Conservation (phyloP, 1,140 invertebrate species). For the Euura saliciscinereae region DNA sequence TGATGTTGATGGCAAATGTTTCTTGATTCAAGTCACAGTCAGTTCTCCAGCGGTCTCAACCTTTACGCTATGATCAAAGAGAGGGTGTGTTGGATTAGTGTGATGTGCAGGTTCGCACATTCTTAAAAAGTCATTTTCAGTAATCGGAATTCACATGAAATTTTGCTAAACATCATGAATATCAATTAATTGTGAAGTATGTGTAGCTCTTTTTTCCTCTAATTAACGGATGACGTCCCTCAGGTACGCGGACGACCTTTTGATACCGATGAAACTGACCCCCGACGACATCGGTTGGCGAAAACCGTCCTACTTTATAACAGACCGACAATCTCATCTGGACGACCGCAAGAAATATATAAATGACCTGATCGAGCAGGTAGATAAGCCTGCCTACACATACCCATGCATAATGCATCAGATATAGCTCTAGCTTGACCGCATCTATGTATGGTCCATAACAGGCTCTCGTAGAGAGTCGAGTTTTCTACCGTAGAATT, state of each 20-base stretch:
- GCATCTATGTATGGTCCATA: not conserved
- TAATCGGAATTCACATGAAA: too few relatives aligned
- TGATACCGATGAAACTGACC: constrained; percentile 64
- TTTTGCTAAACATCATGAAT: too few relatives aligned
- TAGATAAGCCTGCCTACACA: not conserved
- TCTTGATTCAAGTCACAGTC: too few relatives aligned
- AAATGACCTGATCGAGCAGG: constrained; percentile 27
- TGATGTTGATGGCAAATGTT: not conserved
- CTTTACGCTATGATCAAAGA: not conserved
- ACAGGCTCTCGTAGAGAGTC: too few relatives aligned
- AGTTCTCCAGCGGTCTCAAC: not conserved
- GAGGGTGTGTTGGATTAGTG: too few relatives aligned
- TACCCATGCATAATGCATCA: not conserved
- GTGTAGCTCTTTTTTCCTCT: too few relatives aligned
- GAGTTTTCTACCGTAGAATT: too few relatives aligned
- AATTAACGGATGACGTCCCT: not conserved
- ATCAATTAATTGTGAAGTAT: too few relatives aligned
- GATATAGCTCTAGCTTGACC: not conserved
- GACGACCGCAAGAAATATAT: constrained; percentile 37
- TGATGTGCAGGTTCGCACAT: too few relatives aligned
- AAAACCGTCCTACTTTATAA: constrained; percentile 37
- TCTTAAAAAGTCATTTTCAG: too few relatives aligned
- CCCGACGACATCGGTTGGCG: constrained; percentile 50
- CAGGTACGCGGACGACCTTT: constrained; percentile 66
- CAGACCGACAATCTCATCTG: constrained; percentile 35